Base-by-base conservation (phyloP, 2,797 vertebrate species). In the Phaenicophaeus curvirostris region DNA sequence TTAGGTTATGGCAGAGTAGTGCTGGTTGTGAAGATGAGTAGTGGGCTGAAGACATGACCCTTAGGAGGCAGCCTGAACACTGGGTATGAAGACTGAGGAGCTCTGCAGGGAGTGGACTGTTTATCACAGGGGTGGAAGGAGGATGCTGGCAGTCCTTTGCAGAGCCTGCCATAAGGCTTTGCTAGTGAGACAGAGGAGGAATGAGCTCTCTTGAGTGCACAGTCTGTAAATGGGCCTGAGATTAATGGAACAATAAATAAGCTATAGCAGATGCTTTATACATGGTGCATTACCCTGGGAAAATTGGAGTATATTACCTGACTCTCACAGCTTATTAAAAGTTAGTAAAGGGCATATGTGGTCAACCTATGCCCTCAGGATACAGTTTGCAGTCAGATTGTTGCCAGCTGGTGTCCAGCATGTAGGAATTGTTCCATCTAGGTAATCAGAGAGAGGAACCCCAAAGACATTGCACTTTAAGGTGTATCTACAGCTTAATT, bases 201-300 rank as follows among this genome's bases (percentile, higher is more conserved):
- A 54, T 51, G 75, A 76, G 33, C 15, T 63, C 63, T 59, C 51
- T 51, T 27, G 71, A 63, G 63, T 42, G 31, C 67, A 63, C 6
- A n/a, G 28, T 73, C 81, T 59, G 48, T 66, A 92, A 85, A 79
- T 28, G n/a, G 53, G 17, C 27, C 65, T 51, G 55, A 87, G 19
- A 59, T 82, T 72, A 90, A 92, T 73, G 48, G 67, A 79, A 85
- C 44, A 73, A 55, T 92, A 94, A 92, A 79, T 66, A 87, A 82
- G 6, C 15, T 33, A 2, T 82, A 58, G 65, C 51, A 75, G 77
- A 76, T 81, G 21, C 50, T 86, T 74, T 54, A 68, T n/a, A 53
- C 7, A 7, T 78, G 42, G 46, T 51, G 72, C 24, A 72, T 88
- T 78, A 87, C 21, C 42, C n/a, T 73, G 55, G 37, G 42, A 79